Base-by-base conservation (phyloP, 2,888 invertebrate genomes). In the Drosophila anceps region DNA sequence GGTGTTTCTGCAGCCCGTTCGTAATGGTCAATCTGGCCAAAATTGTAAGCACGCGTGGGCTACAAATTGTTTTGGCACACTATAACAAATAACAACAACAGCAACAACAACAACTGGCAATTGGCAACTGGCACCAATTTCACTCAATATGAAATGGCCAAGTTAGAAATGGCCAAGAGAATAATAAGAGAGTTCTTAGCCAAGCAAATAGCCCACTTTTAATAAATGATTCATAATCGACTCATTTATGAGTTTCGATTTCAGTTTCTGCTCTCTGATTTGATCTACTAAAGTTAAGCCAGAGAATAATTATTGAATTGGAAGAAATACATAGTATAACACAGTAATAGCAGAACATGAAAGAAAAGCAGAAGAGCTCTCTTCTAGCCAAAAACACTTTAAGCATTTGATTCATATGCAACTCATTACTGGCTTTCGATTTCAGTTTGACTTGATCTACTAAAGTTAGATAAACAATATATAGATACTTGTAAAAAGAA, bases 1-100 rank as follows among this genome's bases (percentile, higher is more conserved):
- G 80, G 76, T 70, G 76, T 73, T 63, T 64, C 62, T 58, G 44
- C 44, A 57, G 55, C 57, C 57, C 54, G 73, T 55, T 41, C 51
- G 44, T 20, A 64, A 77, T 64, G 77, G 55, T 48, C 50, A 60
- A 51, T 79, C 61, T 59, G 55, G 54, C 76, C 70, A 76, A 76
- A 79, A 66, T 60, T 79, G 76, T 63, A 39, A 46, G 53, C 81
- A 77, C 68, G 81, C 79, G 77, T 77, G 77, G 76, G 81, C 77
- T 43, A 69, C 69, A 79, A 73, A 67, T 73, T 73, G 65, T 73
- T 78, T 78, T 73, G 48, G 41, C 78, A 65, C 66, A 67, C 73
- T 35, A 61, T 62, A 46, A 78, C 71, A 62, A n/a, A 67, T 64
- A 48, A 50, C 27, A 33, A 10, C 43, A n/a, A n/a, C n/a, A n/a